Base-by-base conservation (phyloP, 2,888 invertebrate genomes). In the Agonopterix alstromeriana region DNA sequence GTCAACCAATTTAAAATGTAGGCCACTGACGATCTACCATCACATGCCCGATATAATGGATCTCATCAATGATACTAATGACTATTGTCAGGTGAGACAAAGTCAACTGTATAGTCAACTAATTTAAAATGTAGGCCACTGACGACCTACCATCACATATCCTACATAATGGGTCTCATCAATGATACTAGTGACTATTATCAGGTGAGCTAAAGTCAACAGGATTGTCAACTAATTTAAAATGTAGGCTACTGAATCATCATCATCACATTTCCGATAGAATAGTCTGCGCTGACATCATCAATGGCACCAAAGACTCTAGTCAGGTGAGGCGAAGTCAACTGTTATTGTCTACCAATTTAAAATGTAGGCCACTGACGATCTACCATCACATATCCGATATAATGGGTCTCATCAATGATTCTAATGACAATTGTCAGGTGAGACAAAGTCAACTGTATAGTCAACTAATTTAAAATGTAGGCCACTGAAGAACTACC, bases 371-470 rank as follows among this genome's bases (percentile, higher is more conserved):
- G n/a, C n/a, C n/a, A n/a, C n/a, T n/a, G n/a, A n/a, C n/a, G n/a
- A n/a, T n/a, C n/a, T n/a, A n/a, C n/a, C n/a, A n/a, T n/a, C n/a
- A n/a, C n/a, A n/a, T n/a, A n/a, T n/a, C n/a, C n/a, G n/a, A n/a
- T n/a, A n/a, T n/a, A n/a, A n/a, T n/a, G n/a, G n/a, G n/a, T n/a
- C 63, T 56, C 11, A 3, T 60, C 1, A 67, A 71, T 0, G 87
- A 86, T 0, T 66, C 67, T 1, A 82, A 75, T 52, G 87, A 86
- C 49, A 75, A 87, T 40, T 88, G 87, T 57, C 87, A 87, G 77
- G 87, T 87, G 3, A 17, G 2, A 3, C 17, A 17, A 17, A 17
- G 17, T 17, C 2, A 17, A 17, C 17, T 17, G 4, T 17, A 17
- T 2, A 17, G 17, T 17, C 2, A 17, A 17, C 17, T 3, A 17